These are phyloP conservation scores for Cydia fagiglandana DNA, from an alignment of 1,140 invertebrate genomes.

Conservation along the genomic window DNA sequence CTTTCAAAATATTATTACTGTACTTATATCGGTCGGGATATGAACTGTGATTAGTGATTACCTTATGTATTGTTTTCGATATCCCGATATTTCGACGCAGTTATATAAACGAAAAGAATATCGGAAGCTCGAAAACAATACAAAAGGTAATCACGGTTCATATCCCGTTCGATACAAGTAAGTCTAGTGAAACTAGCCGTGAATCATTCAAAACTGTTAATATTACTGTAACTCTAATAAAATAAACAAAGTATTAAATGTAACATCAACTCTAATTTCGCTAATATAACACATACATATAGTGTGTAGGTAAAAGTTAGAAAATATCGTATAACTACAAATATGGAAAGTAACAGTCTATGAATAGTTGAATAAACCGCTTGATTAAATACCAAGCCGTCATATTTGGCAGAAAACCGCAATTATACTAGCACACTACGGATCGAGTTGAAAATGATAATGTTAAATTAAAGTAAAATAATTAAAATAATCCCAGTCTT, in stretches of 20 bases:
- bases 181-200: too few relatives aligned
- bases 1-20: neutral
- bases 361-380: neutral
- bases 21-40: neutral
- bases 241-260: neutral
- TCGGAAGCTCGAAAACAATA: too few relatives aligned
- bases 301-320: neutral
- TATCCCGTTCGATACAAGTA: too few relatives aligned
- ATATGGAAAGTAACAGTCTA: neutral
- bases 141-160: too few relatives aligned
- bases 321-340: constrained; percentile 2
- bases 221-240: constrained; percentile 3
- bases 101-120: too few relatives aligned
- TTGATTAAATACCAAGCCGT: neutral
- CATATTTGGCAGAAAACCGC: neutral
- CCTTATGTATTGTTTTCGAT: too few relatives aligned
- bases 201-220: neutral
- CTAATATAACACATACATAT: constrained; percentile 1
- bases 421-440: neutral
- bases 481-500: too few relatives aligned
- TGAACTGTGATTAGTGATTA: too few relatives aligned
- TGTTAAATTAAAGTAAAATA: too few relatives aligned
- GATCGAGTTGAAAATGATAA: too few relatives aligned
- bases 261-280: neutral
- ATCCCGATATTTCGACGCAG: too few relatives aligned